Evolutionary conservation across 2,797 vertebrate species (phyloP), one percentile per base, ranked within the genome.

Genomic region (Centropyge bicolor): DNA sequence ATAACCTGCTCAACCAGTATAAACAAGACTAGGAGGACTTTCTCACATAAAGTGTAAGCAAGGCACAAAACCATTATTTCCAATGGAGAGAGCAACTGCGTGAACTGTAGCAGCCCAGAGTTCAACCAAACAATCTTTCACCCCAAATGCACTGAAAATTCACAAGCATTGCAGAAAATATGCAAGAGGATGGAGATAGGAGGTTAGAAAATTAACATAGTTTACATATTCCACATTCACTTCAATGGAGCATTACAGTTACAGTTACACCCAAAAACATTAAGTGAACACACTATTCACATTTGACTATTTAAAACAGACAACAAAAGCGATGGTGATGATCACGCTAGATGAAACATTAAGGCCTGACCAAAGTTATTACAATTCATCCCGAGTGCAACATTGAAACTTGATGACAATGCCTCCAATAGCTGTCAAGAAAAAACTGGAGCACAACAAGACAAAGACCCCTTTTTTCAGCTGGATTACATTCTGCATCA

Each of bases 81-180:
- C 16, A 65, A 8, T 38, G 9, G 12, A 27, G 3, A 13, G 14
- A 54, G 31, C 5, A 5, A 31, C 35, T 60, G 19, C 8, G 4
- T 2, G 5, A 57, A 66, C n/a, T 9, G 2, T 3, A 40, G 17
- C 1, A 0, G 38, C 27, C 17, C 40, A 55, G 31, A 70, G 41
- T 77, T 40, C 17, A n/a, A 31, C 22, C 20, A 38, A 6, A 77
- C 1, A 16, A 70, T 48, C 43, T 46, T 54, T 68, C 17, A 36
- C 22, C 43, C 6, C 4, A 24, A 55, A 62, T 22, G 19, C 10
- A 8, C 14, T 10, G 16, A 57, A 60, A 17, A 19, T 12, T 36
- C 35, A 61, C n/a, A 61, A 70, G n/a, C 41, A 3, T 13, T 35
- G 46, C 46, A 71, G 22, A 51, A 49, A 60, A 48, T 38, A 27